Conservation (phyloP, 2,113 vertebrate species). For the Spermophilus dauricus region DNA sequence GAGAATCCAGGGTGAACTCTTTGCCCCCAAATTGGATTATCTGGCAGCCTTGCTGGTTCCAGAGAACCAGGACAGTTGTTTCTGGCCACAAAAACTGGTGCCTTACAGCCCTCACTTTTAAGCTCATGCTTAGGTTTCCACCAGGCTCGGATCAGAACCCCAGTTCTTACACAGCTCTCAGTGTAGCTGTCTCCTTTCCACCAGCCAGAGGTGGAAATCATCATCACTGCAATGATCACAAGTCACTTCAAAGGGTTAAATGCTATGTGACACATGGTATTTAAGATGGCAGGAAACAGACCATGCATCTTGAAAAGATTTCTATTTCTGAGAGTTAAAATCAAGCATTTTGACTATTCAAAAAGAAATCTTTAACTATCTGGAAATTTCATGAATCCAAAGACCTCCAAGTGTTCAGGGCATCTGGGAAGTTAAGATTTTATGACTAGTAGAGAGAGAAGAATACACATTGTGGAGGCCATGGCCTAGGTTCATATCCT, state of each 20-base stretch:
- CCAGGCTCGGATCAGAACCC: background rate
- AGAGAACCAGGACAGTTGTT: background rate
- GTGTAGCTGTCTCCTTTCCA: background rate
- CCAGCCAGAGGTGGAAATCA: background rate
- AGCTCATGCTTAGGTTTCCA: background rate
- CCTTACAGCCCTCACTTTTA: background rate
- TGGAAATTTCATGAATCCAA: constrained; percentile 22
- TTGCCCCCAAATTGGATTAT: background rate
- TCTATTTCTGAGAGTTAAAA: constrained; percentile 29
- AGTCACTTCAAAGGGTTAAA: background rate
- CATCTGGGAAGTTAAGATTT: background rate
- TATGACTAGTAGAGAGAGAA: background rate
- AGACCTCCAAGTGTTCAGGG: background rate
- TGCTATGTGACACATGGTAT: background rate
- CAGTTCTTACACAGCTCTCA: background rate
- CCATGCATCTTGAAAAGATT: background rate
- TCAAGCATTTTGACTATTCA: background rate
- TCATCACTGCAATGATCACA: background rate
- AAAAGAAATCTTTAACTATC: background rate
- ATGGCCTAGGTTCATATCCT: background rate
- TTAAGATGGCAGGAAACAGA: background rate
- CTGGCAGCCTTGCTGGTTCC: background rate
- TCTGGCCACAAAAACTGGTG: background rate
- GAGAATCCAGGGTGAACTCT: background rate
- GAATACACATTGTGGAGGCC: background rate